Evolutionary conservation across 2,888 invertebrate species (phyloP).

Genomic region (Eupeodes latifasciatus): DNA sequence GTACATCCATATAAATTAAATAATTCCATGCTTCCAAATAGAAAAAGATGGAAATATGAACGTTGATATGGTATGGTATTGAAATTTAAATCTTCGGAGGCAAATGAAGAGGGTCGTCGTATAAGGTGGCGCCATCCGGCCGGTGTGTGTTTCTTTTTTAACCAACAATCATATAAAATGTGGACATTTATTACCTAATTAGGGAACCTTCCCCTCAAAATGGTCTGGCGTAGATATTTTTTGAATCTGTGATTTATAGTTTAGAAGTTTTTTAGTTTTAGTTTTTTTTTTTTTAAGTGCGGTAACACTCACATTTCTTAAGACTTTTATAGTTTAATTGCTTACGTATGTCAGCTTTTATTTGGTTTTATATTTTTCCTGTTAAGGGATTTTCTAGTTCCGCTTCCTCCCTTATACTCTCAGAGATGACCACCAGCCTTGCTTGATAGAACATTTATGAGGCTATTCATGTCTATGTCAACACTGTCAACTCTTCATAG

Average conservation of each 20-base stretch:
- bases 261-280: neutral
- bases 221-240: conserved; percentile 40
- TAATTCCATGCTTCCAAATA: neutral
- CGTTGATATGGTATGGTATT: neutral
- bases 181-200: conserved; percentile 75
- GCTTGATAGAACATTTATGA: neutral
- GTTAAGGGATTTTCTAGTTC: conserved; percentile 33
- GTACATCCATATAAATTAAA: neutral
- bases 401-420: conserved; percentile 23
- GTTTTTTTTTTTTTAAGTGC: conserved; percentile 18
- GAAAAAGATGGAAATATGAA: conserved; percentile 34
- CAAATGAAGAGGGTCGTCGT: conserved; percentile 17
- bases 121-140: conserved; percentile 68
- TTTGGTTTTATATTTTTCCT: conserved; percentile 5
- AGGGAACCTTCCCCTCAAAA: conserved; percentile 57
- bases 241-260: conserved; percentile 66
- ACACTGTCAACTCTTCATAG: neutral
- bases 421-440: conserved; percentile 47
- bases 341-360: conserved; percentile 42
- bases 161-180: conserved; percentile 54
- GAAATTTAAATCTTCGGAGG: conserved; percentile 42
- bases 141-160: conserved; percentile 26
- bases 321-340: conserved; percentile 46
- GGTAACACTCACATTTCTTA: conserved; percentile 46
- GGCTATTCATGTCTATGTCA: neutral